Evolutionary conservation across 2,113 vertebrate genomes (phyloP).

Genomic region (Sebastes schlegelii): DNA sequence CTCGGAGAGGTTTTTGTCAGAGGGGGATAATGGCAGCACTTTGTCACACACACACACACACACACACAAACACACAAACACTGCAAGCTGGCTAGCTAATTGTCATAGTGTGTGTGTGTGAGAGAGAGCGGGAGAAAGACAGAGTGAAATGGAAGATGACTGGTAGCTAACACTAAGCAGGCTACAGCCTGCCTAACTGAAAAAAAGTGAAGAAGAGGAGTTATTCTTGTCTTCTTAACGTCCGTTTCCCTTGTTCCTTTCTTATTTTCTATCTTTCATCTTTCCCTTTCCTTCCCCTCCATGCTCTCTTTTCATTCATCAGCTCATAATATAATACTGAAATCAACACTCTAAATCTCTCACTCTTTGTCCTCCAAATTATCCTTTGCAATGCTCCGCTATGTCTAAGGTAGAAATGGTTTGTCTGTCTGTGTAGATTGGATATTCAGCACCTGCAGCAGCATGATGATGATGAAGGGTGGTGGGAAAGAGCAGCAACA

Average conservation of each 20-base stretch:
- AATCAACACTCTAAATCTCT: background rate
- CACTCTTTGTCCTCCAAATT: background rate
- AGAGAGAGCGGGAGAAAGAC: background rate
- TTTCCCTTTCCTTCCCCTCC: background rate
- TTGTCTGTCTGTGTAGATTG: too few relatives aligned
- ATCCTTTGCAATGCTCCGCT: background rate
- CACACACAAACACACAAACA: constrained; percentile 22
- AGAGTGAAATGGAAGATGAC: background rate
- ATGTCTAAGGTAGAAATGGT: too few relatives aligned
- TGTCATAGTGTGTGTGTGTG: background rate
- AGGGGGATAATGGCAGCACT: constrained; percentile 89
- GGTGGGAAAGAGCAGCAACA: too few relatives aligned
- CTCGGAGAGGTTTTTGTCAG: constrained; percentile 93
- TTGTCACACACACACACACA: constrained; percentile 56
- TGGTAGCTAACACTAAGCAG: background rate
- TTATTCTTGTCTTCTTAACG: background rate
- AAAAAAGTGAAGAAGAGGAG: background rate
- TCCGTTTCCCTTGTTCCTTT: background rate
- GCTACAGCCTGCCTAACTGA: background rate
- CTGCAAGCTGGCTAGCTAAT: background rate
- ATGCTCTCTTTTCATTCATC: background rate
- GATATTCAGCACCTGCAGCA: too few relatives aligned
- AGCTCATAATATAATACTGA: background rate
- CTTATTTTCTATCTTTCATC: background rate
- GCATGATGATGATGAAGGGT: too few relatives aligned